These are phyloP conservation scores for Phalacrocorax pelagicus DNA, from an alignment of 2,113 vertebrate genomes.

Conservation along the genomic window DNA sequence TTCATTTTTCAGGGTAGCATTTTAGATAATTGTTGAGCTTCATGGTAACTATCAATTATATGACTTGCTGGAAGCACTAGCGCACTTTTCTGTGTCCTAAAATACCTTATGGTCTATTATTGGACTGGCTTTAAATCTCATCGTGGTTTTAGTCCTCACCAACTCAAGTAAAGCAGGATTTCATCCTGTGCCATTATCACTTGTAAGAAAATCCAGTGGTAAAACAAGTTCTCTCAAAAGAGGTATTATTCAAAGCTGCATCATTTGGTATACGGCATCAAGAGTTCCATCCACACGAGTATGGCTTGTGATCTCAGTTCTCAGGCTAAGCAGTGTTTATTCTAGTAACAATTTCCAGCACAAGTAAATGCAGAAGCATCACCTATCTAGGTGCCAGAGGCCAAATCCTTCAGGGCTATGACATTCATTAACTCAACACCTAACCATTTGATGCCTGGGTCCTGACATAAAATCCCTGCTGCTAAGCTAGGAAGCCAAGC, in stretches of 20 bases:
- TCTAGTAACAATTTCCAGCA: background rate
- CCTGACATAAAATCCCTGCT: background rate
- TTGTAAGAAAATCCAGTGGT: background rate
- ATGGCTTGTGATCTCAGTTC: background rate
- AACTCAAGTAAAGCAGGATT: background rate
- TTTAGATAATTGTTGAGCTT: background rate
- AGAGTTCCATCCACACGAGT: background rate
- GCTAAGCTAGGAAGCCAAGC: background rate
- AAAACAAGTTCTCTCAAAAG: background rate
- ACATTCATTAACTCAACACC: background rate
- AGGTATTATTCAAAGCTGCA: background rate
- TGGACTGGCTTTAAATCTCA: background rate
- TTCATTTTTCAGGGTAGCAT: constrained; percentile 7
- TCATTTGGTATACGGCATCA: background rate
- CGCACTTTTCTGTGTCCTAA: background rate
- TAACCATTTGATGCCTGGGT: background rate
- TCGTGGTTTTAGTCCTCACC: background rate
- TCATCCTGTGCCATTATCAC: background rate
- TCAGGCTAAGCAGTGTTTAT: background rate
- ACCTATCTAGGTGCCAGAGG: background rate
- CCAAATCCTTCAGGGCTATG: background rate
- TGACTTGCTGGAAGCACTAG: background rate
- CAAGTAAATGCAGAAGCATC: background rate
- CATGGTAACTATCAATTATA: background rate
- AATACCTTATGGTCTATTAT: background rate